Base-by-base conservation (phyloP, 2,888 invertebrate species). In the Globia sparganii region DNA sequence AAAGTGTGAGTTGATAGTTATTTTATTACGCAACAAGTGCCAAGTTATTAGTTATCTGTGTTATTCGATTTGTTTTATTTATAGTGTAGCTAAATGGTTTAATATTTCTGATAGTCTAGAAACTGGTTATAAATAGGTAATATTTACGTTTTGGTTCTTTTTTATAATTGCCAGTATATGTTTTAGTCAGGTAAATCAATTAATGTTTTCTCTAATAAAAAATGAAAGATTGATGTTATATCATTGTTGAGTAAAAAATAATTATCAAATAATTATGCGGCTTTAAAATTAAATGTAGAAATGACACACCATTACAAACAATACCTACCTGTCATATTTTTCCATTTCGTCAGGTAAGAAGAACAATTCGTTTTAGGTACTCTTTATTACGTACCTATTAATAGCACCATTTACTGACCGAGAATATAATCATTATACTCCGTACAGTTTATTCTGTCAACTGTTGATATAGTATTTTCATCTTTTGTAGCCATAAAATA, bases 391-490 rank as follows among this genome's bases (percentile, higher is more conserved):
- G n/a, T 78, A 64, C 49, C 40, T 70, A 40, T 34, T 53, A 34
- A 34, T 62, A 25, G 31, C 25, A 62, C 0, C 4, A 40, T 2
- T 25, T 31, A 34, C 9, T 37, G 56, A 25, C 37, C 9, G 58
- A 72, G 71, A 71, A 65, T 18, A 75, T 28, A 25, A 49, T 56
- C 34, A 65, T 31, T 28, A 43, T 18, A 9, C 9, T 56, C 3
- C 4, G 28, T 43, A 28, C 21, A 62, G 25, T 72, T 15, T n/a
- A 56, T 28, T 34, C 0, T 8, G 53, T 25, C 15, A 37, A 66
- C 11, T 28, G 18, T 37, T 34, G 15, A 65, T 65, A 65, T n/a
- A n/a, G n/a, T n/a, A 49, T 1, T 61, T 70, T 59, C 28, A 79
- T 56, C 31, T 28, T 21, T 37, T 58, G 21, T 64, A n/a, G 2